phyloP scores from a whole-genome alignment of 1,140 invertebrate genomes.

The Drosophila ambigua region DNA sequence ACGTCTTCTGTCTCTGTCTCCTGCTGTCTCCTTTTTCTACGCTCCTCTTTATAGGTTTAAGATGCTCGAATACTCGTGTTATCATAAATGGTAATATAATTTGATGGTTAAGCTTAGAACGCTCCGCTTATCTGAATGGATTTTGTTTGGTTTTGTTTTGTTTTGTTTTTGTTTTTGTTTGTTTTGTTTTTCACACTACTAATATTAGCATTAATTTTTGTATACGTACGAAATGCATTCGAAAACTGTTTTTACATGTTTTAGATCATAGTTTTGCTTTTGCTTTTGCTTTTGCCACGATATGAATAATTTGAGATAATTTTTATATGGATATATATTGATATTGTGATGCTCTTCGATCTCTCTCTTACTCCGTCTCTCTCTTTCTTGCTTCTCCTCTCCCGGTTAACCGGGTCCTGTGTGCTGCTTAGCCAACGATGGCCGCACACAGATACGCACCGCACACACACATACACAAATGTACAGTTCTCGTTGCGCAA shows the following conservation, averaged over 20 bases:
- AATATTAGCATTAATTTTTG: slow-evolving; percentile 68
- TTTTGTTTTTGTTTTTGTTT: slow-evolving; percentile 23
- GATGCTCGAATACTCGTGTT: slow-evolving; percentile 38
- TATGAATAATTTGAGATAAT: slow-evolving; percentile 73
- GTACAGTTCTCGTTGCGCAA: slow-evolving; percentile 25
- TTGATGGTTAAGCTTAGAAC: slow-evolving; percentile 62
- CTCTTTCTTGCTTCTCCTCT: slow-evolving; percentile 5
- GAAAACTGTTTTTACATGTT: slow-evolving; percentile 62
- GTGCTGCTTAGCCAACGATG: slow-evolving; percentile 18
- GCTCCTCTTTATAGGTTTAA: slow-evolving; percentile 9
- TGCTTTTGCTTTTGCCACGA: slow-evolving; percentile 61
- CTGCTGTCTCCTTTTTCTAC: too few species aligned
- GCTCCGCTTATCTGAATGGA: slow-evolving; percentile 37
- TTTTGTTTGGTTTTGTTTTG: slow-evolving; percentile 35
- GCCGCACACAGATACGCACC: slow-evolving; percentile 19
- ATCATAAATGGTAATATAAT: slow-evolving; percentile 63
- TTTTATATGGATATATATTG: slow-evolving; percentile 56
- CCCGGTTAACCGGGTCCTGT: slow-evolving; percentile 13
- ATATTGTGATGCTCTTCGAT: slow-evolving; percentile 51
- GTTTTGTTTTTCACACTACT: slow-evolving; percentile 58
- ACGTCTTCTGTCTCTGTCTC: slow-evolving; percentile 13
- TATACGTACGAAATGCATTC: slow-evolving; percentile 61
- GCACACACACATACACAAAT: slow-evolving; percentile 51
- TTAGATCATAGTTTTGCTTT: slow-evolving; percentile 36
- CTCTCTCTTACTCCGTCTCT: slow-evolving; percentile 5